Conservation (phyloP, 2,113 vertebrate genomes). For the Chascanopsetta lugubris region DNA sequence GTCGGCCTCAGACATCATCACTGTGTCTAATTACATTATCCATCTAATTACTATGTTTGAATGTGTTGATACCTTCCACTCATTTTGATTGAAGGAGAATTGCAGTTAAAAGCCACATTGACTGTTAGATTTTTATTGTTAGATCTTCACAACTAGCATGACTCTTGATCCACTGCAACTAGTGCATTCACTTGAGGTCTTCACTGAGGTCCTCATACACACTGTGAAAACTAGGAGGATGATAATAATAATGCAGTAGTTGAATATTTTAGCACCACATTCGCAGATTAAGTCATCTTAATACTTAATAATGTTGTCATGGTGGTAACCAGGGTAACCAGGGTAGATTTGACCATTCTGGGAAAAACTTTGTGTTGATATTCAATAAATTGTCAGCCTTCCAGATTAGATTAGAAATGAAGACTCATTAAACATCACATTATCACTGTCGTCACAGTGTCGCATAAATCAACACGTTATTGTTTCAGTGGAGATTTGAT, state of each 20-base stretch:
- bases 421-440: background rate
- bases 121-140: background rate
- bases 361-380: constrained; percentile 5
- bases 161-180: background rate
- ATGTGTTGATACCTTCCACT: background rate
- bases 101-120: background rate
- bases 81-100: background rate
- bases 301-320: too few relatives aligned
- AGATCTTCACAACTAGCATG: background rate
- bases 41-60: constrained; percentile 28
- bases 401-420: constrained; percentile 15
- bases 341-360: too few relatives aligned
- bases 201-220: background rate
- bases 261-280: background rate
- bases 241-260: background rate
- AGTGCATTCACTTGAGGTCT: background rate
- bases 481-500: background rate
- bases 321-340: too few relatives aligned
- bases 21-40: constrained; percentile 36
- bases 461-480: background rate
- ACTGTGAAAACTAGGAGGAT: background rate
- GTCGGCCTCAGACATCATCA: constrained; percentile 25
- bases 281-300: background rate
- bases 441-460: background rate
- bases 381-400: background rate